These are phyloP conservation scores for Ascidia mentula DNA, from an alignment of 23 tunicate species.

Conservation along the genomic window DNA sequence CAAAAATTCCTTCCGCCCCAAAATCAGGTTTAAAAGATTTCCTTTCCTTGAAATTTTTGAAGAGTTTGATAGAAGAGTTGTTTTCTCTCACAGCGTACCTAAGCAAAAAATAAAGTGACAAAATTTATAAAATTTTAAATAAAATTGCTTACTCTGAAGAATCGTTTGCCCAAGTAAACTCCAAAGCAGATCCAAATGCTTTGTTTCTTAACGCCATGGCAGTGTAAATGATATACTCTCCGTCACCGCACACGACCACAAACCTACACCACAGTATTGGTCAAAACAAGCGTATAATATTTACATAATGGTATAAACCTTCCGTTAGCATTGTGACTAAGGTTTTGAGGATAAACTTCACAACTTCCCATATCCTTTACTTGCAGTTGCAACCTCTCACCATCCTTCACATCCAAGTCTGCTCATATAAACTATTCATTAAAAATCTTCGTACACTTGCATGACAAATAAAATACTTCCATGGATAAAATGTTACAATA, in stretches of 20 bases:
- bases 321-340: constrained; percentile 97
- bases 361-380: constrained; percentile 97
- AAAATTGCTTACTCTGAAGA: constrained; percentile 70
- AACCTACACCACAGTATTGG: constrained; percentile 27
- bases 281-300: too few species aligned
- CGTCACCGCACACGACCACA: constrained; percentile 99
- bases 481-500: too few species aligned
- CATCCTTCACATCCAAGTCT: constrained; percentile 64
- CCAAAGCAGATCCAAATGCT: constrained; percentile 89
- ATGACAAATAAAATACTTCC: too few species aligned
- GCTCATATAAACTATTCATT: too few species aligned
- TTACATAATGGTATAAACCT: too few species aligned
- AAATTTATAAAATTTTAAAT: too few species aligned
- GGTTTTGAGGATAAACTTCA: constrained; percentile 94
- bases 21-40: constrained; percentile 97
- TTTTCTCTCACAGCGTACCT: constrained; percentile 96
- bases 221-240: constrained; percentile 99
- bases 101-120: not conserved
- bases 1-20: constrained; percentile 93
- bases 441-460: too few species aligned
- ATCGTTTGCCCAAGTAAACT: constrained; percentile 95
- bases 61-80: constrained; percentile 63
- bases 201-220: constrained; percentile 99
- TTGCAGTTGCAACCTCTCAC: constrained; percentile 85
- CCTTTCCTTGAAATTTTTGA: constrained; percentile 82